Conservation (phyloP, 2,888 invertebrate species). For the Calliopum simillimum region DNA sequence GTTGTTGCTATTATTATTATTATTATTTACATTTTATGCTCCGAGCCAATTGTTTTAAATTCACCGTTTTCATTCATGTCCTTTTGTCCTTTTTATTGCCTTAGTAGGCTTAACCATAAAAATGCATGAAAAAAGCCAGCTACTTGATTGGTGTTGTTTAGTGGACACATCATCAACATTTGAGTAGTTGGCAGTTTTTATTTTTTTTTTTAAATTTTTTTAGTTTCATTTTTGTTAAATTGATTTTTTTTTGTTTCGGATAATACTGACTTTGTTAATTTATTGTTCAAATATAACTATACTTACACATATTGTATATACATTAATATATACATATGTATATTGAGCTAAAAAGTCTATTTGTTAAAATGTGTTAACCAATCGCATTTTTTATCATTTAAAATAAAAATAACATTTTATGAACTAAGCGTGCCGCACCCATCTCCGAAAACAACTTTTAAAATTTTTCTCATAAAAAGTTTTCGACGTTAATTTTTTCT, state of each 20-base stretch:
- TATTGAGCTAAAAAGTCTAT: no score
- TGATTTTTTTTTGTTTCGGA: no score
- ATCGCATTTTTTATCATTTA: no score
- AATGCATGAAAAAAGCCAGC: conserved; percentile 10
- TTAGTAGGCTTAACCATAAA: background rate
- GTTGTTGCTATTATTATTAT: conserved; percentile 14
- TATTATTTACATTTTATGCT: background rate
- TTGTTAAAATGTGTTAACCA: no score
- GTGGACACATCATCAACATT: conserved; percentile 14
- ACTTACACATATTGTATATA: no score
- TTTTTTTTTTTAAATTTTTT: background rate
- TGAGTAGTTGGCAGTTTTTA: background rate
- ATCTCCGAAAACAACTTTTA: no score
- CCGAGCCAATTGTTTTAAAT: conserved; percentile 20
- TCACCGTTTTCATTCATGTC: background rate
- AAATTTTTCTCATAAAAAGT: no score
- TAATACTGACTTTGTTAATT: background rate
- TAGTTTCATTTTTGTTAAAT: background rate
- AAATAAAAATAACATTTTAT: no score
- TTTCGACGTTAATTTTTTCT: no score
- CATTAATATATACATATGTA: no score
- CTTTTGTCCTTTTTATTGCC: conserved; percentile 8
- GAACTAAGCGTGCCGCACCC: no score
- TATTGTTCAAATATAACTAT: no score
- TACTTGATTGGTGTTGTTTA: conserved; percentile 39